Percentiles rank a stretch among this genome's conserved stretches.
phyloP scores from a whole-genome alignment of 2,113 vertebrate species.

The Nasalis larvatus region DNA sequence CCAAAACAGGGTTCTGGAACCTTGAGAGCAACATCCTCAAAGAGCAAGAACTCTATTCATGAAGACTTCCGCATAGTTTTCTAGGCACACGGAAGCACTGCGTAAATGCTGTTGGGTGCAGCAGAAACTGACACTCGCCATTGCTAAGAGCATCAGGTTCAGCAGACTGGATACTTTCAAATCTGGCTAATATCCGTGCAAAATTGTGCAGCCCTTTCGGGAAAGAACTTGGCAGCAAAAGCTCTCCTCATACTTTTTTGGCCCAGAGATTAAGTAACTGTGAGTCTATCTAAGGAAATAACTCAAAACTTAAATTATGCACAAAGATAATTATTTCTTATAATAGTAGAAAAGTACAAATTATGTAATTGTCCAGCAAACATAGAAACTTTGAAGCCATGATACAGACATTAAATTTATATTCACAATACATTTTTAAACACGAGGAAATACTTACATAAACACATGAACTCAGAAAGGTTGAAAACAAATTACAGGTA shows the following conservation, averaged over 20 bases:
- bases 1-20: neutral
- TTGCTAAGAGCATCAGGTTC: neutral
- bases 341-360: neutral
- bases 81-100: neutral
- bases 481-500: neutral
- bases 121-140: neutral
- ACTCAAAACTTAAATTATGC: neutral
- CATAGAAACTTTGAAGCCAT: neutral
- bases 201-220: neutral
- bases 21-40: neutral
- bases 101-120: accelerated
- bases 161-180: accelerated
- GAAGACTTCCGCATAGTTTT: accelerated
- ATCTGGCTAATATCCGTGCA: accelerated
- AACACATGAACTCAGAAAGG: neutral
- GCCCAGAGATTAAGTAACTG: neutral
- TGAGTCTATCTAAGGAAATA: neutral
- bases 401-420: neutral
- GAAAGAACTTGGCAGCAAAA: neutral
- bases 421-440: neutral
- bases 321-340: neutral
- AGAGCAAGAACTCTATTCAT: neutral
- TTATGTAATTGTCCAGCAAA: neutral
- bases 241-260: neutral
- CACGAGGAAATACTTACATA: neutral